A percentile compares a stretch with the other conserved stretches of the same genome.
Conservation (phyloP, 2,888 invertebrate species). For the Cremastinae sp. region DNA sequence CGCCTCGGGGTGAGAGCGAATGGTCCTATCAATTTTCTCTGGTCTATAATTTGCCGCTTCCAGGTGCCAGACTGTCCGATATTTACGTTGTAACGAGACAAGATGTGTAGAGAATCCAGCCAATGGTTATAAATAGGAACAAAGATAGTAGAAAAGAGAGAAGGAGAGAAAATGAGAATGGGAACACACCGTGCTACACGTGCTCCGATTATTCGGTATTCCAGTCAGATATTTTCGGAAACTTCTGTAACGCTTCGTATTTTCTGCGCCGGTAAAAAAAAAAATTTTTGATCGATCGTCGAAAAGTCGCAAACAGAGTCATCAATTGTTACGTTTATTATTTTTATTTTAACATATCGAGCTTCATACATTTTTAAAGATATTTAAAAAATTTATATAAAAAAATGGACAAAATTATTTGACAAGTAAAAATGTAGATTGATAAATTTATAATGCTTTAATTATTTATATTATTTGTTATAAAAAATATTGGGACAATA, state of each 20-base stretch:
- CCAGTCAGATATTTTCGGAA: slow-evolving; percentile 25
- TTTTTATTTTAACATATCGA: not conserved
- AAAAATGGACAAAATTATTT: no score
- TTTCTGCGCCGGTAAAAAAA: not conserved
- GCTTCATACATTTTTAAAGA: no score
- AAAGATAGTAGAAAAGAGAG: slow-evolving; percentile 49
- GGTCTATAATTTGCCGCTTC: slow-evolving; percentile 69
- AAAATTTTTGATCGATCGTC: not conserved
- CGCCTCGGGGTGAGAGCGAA: slow-evolving; percentile 62
- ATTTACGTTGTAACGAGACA: slow-evolving; percentile 64
- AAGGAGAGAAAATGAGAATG: not conserved
- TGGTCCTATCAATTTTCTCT: slow-evolving; percentile 71
- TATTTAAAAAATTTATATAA: no score
- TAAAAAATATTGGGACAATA: no score
- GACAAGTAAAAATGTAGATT: no score
- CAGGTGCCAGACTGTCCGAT: slow-evolving; percentile 61
- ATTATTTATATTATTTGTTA: no score
- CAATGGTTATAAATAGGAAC: slow-evolving; percentile 38
- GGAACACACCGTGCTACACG: not conserved
- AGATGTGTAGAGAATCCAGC: slow-evolving; percentile 23
- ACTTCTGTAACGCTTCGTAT: slow-evolving; percentile 12
- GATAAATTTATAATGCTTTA: no score
- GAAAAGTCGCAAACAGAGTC: not conserved
- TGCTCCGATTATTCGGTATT: slow-evolving; percentile 31
- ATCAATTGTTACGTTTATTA: not conserved